Percentiles rank a stretch among this genome's conserved stretches.
Evolutionary conservation across 2,113 vertebrate species (phyloP).

Genomic region (Larimichthys crocea): DNA sequence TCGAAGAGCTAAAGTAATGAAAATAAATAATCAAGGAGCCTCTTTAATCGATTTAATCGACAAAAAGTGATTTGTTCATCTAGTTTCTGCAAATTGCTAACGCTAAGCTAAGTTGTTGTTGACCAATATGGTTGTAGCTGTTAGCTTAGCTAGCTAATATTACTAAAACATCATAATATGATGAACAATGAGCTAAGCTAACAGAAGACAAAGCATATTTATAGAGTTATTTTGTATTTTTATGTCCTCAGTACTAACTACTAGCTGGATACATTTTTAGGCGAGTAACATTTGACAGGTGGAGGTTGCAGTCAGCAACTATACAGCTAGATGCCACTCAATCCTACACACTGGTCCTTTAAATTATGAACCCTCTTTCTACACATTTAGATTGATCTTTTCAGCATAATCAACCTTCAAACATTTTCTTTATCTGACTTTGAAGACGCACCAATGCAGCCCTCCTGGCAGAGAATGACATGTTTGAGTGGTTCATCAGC

Average conservation of each 20-base stretch:
- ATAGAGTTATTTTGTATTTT: neutral
- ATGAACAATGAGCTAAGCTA: neutral
- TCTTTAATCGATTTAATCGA: no score
- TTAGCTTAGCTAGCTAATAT: neutral
- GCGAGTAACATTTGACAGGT: neutral
- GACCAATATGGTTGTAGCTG: neutral
- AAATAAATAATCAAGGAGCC: neutral
- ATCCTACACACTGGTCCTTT: no score
- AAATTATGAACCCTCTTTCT: neutral
- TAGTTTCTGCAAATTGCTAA: conserved; percentile 8
- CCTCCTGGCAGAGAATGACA: conserved; percentile 65
- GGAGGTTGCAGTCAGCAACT: neutral
- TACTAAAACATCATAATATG: neutral
- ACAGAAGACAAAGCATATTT: neutral
- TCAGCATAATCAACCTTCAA: neutral
- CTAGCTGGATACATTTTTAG: neutral
- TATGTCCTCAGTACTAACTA: neutral
- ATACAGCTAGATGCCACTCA: no score
- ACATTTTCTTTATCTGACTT: neutral
- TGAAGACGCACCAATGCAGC: conserved; percentile 52
- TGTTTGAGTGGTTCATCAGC: conserved; percentile 63
- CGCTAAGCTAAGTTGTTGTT: neutral
- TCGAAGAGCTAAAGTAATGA: conserved; percentile 64
- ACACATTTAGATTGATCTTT: neutral
- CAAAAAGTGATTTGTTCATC: no score